These are phyloP conservation scores for Thalassarche chlororhynchos DNA, from an alignment of 2,113 vertebrate species.

Conservation along the genomic window DNA sequence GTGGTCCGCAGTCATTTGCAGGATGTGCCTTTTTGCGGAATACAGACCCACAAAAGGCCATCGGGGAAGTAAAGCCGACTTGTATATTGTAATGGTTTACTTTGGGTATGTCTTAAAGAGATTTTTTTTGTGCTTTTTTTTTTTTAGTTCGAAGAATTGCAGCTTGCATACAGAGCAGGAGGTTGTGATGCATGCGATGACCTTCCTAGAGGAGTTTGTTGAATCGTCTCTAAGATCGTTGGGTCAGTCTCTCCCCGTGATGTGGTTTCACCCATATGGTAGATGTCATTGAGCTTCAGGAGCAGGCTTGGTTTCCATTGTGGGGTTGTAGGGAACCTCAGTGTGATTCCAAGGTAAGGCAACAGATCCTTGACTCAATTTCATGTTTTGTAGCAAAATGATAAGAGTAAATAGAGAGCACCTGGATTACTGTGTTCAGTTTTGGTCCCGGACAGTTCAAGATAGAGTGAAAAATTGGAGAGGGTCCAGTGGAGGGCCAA, in stretches of 20 bases:
- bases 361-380: not conserved
- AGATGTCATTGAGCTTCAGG: not conserved
- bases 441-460: not conserved
- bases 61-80: not conserved
- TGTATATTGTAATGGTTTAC: not conserved
- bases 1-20: accelerated
- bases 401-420: not conserved
- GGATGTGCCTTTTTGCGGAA: not conserved
- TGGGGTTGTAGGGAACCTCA: not conserved
- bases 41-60: not conserved
- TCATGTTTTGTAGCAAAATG: not conserved
- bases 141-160: not conserved
- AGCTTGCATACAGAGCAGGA: not conserved
- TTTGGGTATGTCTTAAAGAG: too few relatives aligned
- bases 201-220: not conserved
- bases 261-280: not conserved
- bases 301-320: not conserved
- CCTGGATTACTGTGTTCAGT: not conserved
- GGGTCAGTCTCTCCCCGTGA: not conserved
- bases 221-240: not conserved
- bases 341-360: not conserved
- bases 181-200: not conserved
- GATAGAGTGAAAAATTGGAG: not conserved
- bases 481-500: not conserved
- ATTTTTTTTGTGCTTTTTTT: not conserved